Evolutionary conservation across 2,888 invertebrate genomes (phyloP), one percentile per base, ranked within the genome.

Genomic region (Criorhina ranunculi): DNA sequence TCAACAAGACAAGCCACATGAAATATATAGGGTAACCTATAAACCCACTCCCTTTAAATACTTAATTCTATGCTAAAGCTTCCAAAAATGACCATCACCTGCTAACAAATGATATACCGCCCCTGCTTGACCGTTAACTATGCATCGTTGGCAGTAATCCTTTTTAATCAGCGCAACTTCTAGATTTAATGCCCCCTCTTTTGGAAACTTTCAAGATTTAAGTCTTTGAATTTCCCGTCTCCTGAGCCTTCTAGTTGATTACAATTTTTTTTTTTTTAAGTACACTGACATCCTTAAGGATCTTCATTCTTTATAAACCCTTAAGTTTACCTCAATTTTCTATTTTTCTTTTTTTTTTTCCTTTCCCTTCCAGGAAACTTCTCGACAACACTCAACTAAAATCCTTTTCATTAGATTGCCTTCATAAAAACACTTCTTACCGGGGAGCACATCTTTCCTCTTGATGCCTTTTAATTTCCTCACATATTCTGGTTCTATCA

Each of bases 401-500:
- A 51, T 44, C 31, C 44, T 79, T 53, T 80, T 53, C 53, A 67
- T 57, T 37, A 64, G 67, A 75, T 24, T 69, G 44, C 55, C 55
- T 62, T 46, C 33, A 62, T 44, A 17, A 64, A 53, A 66, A 59
- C 4, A 62, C 37, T 66, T 17, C 49, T 66, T 29, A 17, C 44
- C 12, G 70, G n/a, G n/a, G 19, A 49, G 17, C 15, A 12, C 11
- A 12, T 12, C n/a, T 70, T 51, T 42, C 40, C 9, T 73, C 53
- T 44, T 57, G 75, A 49, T 57, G 75, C 55, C 66, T 75, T 75
- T 75, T 75, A 75, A 75, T 75, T 76, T 31, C 62, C 55, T 76
- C 42, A 70, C 57, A 70, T 70, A 81, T 64, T 59, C 57, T 49
- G 57, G 31, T 59, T 35, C 35, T 44, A 19, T 57, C 49, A 57